Base-by-base conservation (phyloP, 1,140 invertebrate species). In the Drosophila kikkawai region DNA sequence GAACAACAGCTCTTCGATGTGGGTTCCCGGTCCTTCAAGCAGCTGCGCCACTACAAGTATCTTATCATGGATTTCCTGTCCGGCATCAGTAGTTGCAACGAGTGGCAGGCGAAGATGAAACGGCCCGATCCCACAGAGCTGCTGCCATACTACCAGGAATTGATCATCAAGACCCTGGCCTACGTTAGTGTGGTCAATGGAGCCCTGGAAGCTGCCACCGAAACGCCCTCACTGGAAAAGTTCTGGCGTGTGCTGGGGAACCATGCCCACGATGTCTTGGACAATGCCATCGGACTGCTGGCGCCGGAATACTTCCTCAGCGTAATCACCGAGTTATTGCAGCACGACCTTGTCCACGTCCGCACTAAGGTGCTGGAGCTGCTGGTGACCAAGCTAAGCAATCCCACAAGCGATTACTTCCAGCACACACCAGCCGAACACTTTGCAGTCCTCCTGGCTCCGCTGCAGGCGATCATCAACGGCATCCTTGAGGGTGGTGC, bases 21-120 rank as follows among this genome's bases (percentile, higher is more conserved):
- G 0, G 93, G 93, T 9, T 93, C 93, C 2, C 95, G 95, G 78
- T 95, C 95, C 4, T 93, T 95, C 3, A 96, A 97, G 88, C 96
- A 97, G 68, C 92, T 98, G 68, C 94, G 96, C 13, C 96, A 97
- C 86, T 98, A 96, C 81, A 98, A 96, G 93, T 97, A 97, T 80
- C 94, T 95, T 1, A 93, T 96, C 17, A 92, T 97, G 3, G 95
- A 95, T 34, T 96, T 97, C 78, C 93, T 97, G 5, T 95, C 95
- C 7, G 94, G 93, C 22, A 93, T 97, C 2, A 93, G 97, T 17
- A 95, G 95, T 8, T 95, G 94, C 4, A 84, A 94, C 1, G 93
- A 95, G 41, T 97, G 88, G 94, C 97, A n/a, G 94, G 94, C 48
- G 94, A 95, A 93, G 93, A 95, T 42, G 94, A 55, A 59, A 13